These are phyloP conservation scores for Vulpes lagopus DNA, from an alignment of 2,113 vertebrate genomes.

Conservation along the genomic window DNA sequence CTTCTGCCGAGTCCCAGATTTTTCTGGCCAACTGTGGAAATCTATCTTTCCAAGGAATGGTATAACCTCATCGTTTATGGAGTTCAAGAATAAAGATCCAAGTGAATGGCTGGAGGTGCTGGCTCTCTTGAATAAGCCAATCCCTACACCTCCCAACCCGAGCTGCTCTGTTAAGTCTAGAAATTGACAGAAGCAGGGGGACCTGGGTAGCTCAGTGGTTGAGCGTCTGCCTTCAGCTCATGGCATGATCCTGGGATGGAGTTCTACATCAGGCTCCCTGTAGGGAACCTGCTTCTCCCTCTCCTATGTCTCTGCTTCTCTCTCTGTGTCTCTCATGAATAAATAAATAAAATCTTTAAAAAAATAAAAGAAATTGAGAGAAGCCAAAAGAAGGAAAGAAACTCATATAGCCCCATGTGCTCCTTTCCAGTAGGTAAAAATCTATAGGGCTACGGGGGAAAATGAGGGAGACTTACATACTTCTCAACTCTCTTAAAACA, in stretches of 20 bases:
- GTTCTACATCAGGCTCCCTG: too few relatives aligned
- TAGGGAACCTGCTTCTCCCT: too few relatives aligned
- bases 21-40: background rate
- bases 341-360: too few relatives aligned
- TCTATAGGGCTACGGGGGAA: background rate
- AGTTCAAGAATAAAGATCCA: background rate
- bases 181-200: background rate
- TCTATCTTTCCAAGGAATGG: background rate
- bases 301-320: too few relatives aligned
- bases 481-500: background rate
- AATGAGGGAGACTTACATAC: background rate
- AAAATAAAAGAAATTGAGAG: background rate
- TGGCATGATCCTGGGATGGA: too few relatives aligned
- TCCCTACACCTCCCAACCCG: background rate
- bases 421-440: background rate
- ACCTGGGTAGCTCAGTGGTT: too few relatives aligned
- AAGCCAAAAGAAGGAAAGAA: background rate
- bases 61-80: background rate
- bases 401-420: fast-evolving
- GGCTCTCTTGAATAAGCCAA: background rate
- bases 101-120: background rate
- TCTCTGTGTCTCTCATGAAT: too few relatives aligned
- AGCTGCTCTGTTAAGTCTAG: background rate
- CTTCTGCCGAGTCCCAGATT: background rate
- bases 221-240: too few relatives aligned